Percentiles rank a stretch among this genome's conserved stretches.
phyloP scores from a whole-genome alignment of 2,113 vertebrate species.

The Solea senegalensis region DNA sequence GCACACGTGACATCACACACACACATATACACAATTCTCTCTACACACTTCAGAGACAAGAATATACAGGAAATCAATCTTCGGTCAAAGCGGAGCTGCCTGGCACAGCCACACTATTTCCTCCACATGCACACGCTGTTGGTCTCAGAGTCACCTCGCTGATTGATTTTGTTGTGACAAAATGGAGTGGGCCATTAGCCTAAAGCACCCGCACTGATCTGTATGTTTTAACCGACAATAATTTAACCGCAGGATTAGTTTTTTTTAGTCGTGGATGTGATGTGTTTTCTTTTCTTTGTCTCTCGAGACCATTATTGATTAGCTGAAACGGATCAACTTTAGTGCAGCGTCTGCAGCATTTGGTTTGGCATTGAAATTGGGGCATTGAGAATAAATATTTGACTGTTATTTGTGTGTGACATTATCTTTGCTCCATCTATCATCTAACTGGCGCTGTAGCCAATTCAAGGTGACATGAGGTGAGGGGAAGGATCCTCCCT shows the following conservation, averaged over 20 bases:
- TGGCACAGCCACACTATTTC: not conserved
- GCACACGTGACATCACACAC: conserved; percentile 11
- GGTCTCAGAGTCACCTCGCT: conserved; percentile 1
- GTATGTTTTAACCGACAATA: conserved; percentile 12
- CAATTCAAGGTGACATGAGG: too few species aligned
- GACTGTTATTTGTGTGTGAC: too few species aligned
- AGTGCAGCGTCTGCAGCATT: not conserved
- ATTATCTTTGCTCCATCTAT: too few species aligned
- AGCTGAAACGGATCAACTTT: not conserved
- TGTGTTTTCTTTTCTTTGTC: not conserved
- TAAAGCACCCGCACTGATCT: conserved; percentile 14
- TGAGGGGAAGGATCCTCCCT: too few species aligned
- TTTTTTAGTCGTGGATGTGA: not conserved
- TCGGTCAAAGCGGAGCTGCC: conserved; percentile 8
- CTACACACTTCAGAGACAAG: too few species aligned
- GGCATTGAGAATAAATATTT: too few species aligned
- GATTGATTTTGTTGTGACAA: conserved; percentile 33
- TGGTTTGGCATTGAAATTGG: not conserved
- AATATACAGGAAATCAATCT: conserved; percentile 41
- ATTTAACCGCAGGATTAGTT: not conserved
- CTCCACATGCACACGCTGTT: not conserved
- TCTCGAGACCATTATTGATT: not conserved
- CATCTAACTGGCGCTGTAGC: too few species aligned
- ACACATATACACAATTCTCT: conserved; percentile 11
- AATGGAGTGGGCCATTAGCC: conserved; percentile 13